A percentile compares a stretch with the other conserved stretches of the same genome.
phyloP scores from a whole-genome alignment of 2,888 invertebrate species.

The Brachyptera risi region DNA sequence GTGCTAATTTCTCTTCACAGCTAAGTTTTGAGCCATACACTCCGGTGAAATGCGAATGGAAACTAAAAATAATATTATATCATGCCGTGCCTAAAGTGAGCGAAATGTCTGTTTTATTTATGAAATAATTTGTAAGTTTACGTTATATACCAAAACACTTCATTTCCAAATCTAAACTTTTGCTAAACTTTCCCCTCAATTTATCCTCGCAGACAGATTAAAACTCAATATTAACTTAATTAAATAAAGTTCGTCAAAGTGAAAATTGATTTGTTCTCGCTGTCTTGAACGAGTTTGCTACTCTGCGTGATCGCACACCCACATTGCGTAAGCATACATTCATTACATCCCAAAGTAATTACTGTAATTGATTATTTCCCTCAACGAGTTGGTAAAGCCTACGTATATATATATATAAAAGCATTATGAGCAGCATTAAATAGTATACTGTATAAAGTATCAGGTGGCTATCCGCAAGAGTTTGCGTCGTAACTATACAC shows the following conservation, averaged over 20 bases:
- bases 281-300: no score
- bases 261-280: slow-evolving; percentile 7
- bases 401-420: no score
- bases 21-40: not conserved
- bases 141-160: slow-evolving; percentile 10
- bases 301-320: no score
- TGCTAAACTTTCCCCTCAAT: slow-evolving; percentile 2
- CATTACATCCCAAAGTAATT: no score
- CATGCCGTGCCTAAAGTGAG: not conserved
- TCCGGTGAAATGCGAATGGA: not conserved
- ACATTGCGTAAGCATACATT: no score
- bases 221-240: slow-evolving; percentile 13
- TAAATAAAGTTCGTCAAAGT: slow-evolving; percentile 13
- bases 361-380: no score
- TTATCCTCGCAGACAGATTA: slow-evolving; percentile 12
- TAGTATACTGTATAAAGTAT: no score
- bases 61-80: not conserved
- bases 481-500: no score
- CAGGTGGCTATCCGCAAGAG: no score
- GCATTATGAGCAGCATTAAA: no score
- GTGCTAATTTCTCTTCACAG: slow-evolving; percentile 8
- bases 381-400: no score
- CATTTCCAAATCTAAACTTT: slow-evolving; percentile 14
- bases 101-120: slow-evolving; percentile 6
- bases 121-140: slow-evolving; percentile 9